phyloP scores from a whole-genome alignment of 2,797 vertebrate genomes.

The Pelochelys cantorii region DNA sequence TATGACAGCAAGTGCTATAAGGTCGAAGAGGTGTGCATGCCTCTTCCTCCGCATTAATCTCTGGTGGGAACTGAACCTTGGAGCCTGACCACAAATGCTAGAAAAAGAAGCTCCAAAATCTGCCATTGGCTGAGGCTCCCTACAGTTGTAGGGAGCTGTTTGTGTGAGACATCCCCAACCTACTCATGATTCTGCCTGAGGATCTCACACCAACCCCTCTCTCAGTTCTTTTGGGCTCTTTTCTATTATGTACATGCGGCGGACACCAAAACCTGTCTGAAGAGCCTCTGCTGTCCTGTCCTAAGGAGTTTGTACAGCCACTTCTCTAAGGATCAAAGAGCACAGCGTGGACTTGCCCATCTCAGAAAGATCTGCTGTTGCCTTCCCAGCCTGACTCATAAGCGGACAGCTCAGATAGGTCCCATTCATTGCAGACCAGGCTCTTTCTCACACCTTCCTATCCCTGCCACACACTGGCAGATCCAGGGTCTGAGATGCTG shows the following conservation, averaged over 20 bases:
- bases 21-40: neutral
- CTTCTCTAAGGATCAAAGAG: neutral
- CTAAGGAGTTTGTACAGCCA: neutral
- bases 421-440: constrained; percentile 41
- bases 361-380: constrained; percentile 24
- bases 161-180: neutral
- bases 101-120: neutral
- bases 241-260: neutral
- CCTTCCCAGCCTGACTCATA: neutral
- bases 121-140: neutral
- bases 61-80: neutral
- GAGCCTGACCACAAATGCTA: neutral
- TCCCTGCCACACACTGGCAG: rapidly evolving
- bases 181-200: neutral
- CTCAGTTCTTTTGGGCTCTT: rapidly evolving
- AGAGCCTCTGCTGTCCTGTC: neutral
- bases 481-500: neutral
- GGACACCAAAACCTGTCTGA: neutral
- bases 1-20: neutral
- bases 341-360: constrained; percentile 3
- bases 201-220: neutral
- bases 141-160: neutral
- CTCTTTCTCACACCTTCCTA: constrained; percentile 31
- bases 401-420: constrained; percentile 1
- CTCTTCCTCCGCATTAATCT: neutral